Evolutionary conservation across 2,888 invertebrate genomes (phyloP).

Genomic region (Phortica magna): DNA sequence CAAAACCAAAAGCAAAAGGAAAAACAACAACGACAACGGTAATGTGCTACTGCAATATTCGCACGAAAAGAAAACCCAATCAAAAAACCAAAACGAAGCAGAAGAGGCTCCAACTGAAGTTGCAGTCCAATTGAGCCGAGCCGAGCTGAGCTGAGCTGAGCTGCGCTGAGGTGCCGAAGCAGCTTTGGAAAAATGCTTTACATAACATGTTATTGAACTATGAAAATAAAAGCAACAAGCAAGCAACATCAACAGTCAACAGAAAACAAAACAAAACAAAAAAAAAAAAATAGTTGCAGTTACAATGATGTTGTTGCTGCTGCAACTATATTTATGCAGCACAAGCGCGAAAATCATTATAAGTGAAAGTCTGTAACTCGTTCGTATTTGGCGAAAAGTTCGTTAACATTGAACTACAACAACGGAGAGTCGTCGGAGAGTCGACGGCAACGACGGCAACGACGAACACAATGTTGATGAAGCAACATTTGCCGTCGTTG

Average conservation of each 20-base stretch:
- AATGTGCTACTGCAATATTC: background rate
- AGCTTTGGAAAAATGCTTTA: conserved; percentile 74
- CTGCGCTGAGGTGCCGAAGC: conserved; percentile 38
- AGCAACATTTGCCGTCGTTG: conserved; percentile 21
- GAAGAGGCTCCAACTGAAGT: conserved; percentile 4
- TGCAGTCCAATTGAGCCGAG: conserved; percentile 7
- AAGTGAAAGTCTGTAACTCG: conserved; percentile 73
- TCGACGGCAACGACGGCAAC: conserved; percentile 46
- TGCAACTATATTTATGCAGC: conserved; percentile 39
- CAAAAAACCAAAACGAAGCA: background rate
- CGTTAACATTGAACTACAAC: conserved; percentile 77
- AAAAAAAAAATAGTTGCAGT: conserved; percentile 33
- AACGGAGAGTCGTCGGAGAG: conserved; percentile 43
- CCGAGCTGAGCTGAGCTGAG: background rate
- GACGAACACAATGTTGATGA: conserved; percentile 31
- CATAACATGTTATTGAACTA: conserved; percentile 77
- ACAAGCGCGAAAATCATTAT: conserved; percentile 74
- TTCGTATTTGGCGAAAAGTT: conserved; percentile 65
- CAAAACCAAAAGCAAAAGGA: background rate
- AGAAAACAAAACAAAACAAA: background rate
- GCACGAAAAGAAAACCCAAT: conserved; percentile 8
- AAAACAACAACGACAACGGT: conserved; percentile 4
- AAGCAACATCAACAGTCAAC: no score
- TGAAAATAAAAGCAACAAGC: conserved; percentile 60
- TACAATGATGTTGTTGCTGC: conserved; percentile 36